phyloP scores from a whole-genome alignment of 2,888 invertebrate genomes.

The Celastrina argiolus region DNA sequence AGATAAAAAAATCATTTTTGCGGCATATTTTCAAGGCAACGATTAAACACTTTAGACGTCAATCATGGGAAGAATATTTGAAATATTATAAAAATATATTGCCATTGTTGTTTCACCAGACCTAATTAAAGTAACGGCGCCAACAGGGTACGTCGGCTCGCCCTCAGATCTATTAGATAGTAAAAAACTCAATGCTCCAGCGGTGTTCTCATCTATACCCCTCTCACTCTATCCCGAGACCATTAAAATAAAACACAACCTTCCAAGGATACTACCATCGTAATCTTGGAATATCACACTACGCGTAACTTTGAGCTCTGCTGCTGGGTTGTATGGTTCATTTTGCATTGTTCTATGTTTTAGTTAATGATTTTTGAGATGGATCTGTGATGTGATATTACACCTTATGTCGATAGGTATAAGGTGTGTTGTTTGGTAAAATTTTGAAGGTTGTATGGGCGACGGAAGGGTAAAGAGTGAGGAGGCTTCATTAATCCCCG shows the following conservation, averaged over 20 bases:
- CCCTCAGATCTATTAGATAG: slow-evolving; percentile 70
- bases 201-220: slow-evolving; percentile 17
- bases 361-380: slow-evolving; percentile 20
- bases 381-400: slow-evolving; percentile 35
- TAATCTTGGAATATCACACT: slow-evolving; percentile 53
- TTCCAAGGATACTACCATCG: slow-evolving; percentile 75
- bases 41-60: neutral
- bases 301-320: slow-evolving; percentile 46
- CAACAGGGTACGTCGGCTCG: slow-evolving; percentile 70
- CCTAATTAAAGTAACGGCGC: slow-evolving; percentile 70
- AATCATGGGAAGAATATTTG: slow-evolving; percentile 6
- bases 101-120: slow-evolving; percentile 41
- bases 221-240: slow-evolving; percentile 14
- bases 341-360: slow-evolving; percentile 36
- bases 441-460: slow-evolving; percentile 48
- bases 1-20: neutral
- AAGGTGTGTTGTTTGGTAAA: slow-evolving; percentile 40
- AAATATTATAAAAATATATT: slow-evolving; percentile 20
- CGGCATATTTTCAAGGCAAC: neutral
- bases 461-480: slow-evolving; percentile 53
- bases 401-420: slow-evolving; percentile 35
- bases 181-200: slow-evolving; percentile 63
- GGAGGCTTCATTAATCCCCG: slow-evolving; percentile 76
- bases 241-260: slow-evolving; percentile 50
- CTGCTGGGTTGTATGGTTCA: slow-evolving; percentile 36